These are phyloP conservation scores for Platichthys stellatus DNA, from an alignment of 2,113 vertebrate species.

Conservation along the genomic window DNA sequence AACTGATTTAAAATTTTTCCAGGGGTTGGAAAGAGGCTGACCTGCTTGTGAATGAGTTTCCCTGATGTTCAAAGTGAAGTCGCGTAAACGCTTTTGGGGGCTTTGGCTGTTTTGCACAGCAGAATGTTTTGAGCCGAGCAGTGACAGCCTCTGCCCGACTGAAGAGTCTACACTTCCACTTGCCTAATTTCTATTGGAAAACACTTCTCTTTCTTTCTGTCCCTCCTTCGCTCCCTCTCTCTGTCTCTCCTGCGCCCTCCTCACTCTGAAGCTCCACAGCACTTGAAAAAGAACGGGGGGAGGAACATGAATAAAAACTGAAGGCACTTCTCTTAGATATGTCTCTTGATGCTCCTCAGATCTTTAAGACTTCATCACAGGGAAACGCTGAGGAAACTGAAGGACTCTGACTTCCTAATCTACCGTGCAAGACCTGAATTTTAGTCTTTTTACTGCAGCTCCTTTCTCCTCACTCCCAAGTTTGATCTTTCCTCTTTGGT, in stretches of 20 bases:
- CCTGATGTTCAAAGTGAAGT: constrained; percentile 76
- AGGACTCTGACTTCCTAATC: constrained; percentile 70
- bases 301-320: constrained; percentile 82
- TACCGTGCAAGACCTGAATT: constrained; percentile 57
- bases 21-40: constrained; percentile 55
- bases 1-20: not conserved
- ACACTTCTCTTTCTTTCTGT: constrained; percentile 64
- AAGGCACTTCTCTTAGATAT: constrained; percentile 80
- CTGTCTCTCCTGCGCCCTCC: constrained; percentile 37
- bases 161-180: constrained; percentile 60
- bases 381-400: constrained; percentile 64
- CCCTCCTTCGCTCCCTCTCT: constrained; percentile 48
- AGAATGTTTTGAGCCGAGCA: constrained; percentile 79
- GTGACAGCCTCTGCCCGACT: constrained; percentile 75
- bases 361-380: constrained; percentile 80
- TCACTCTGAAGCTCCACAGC: constrained; percentile 72
- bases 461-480: constrained; percentile 10
- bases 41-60: constrained; percentile 59
- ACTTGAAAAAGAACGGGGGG: constrained; percentile 72
- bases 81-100: constrained; percentile 58
- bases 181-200: constrained; percentile 78
- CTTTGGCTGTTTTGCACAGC: constrained; percentile 69
- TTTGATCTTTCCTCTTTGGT: constrained; percentile 53
- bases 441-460: constrained; percentile 43
- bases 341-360: constrained; percentile 81